A percentile compares a stretch with the other conserved stretches of the same genome.
Evolutionary conservation across 2,888 invertebrate species (phyloP).

Genomic region (Eupithecia tripunctaria): DNA sequence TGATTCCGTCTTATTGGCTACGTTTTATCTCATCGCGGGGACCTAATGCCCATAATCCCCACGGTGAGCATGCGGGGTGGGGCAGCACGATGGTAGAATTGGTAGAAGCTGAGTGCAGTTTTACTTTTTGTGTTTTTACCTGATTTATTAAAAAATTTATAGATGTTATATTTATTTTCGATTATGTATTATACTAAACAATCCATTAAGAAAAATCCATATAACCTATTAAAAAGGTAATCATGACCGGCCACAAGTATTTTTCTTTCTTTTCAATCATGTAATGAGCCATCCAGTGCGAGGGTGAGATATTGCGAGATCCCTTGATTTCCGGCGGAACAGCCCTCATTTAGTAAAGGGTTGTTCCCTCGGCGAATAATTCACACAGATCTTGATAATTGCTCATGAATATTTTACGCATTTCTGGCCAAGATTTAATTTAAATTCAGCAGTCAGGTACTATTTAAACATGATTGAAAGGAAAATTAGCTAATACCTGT

Average conservation of each 20-base stretch:
- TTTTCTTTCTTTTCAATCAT: neutral
- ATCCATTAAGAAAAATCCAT: too few species aligned
- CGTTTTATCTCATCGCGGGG: too few species aligned
- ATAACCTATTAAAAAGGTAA: neutral
- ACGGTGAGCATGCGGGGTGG: too few species aligned
- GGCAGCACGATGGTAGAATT: too few species aligned
- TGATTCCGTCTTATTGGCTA: too few species aligned
- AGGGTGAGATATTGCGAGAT: conserved; percentile 21
- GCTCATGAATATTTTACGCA: conserved; percentile 5
- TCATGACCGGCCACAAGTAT: neutral
- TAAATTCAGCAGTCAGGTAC: neutral
- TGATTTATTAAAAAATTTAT: too few species aligned
- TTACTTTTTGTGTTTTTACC: too few species aligned
- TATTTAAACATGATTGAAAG: neutral
- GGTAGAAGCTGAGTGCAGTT: too few species aligned
- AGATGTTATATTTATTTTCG: too few species aligned
- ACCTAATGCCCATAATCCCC: too few species aligned
- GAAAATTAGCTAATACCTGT: neutral
- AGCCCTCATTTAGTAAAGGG: conserved; percentile 18
- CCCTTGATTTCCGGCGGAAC: conserved; percentile 22
- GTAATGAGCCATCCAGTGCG: neutral
- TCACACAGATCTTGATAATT: conserved; percentile 3
- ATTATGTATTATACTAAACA: too few species aligned
- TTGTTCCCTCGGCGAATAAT: neutral
- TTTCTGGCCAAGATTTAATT: conserved; percentile 4